Conservation (phyloP, 2,797 vertebrate species). For the Microcaecilia unicolor region DNA sequence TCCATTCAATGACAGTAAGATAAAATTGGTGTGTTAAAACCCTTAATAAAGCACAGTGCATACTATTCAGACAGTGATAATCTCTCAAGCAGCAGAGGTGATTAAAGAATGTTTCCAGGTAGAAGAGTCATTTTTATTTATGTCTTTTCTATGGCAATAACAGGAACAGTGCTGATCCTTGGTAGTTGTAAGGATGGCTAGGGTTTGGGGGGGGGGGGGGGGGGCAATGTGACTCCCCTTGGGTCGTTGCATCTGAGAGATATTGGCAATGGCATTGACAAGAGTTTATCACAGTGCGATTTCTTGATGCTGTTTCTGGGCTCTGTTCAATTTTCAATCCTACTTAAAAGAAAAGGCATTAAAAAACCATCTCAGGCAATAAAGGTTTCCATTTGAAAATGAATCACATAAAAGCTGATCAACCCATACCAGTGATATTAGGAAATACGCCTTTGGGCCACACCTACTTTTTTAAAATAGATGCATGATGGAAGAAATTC, state of each 20-base stretch:
- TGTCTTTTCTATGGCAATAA: slow-evolving; percentile 42
- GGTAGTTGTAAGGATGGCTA: not conserved
- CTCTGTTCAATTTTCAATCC: slow-evolving; percentile 24
- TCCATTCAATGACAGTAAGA: too few relatives aligned
- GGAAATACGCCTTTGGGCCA: too few relatives aligned
- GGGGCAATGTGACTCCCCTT: slow-evolving; percentile 17
- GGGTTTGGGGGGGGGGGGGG: slow-evolving; percentile 11
- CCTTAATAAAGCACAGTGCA: slow-evolving; percentile 12
- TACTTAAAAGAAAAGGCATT: slow-evolving; percentile 21
- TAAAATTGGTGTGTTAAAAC: slow-evolving; percentile 26
- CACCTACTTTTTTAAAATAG: too few relatives aligned
- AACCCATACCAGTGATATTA: too few relatives aligned
- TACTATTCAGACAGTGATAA: slow-evolving; percentile 23
- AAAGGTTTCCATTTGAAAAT: slow-evolving; percentile 32
- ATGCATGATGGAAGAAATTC: too few relatives aligned
- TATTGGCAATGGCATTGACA: slow-evolving; percentile 13
- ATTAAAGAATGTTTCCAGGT: slow-evolving; percentile 21
- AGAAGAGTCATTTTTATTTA: slow-evolving; percentile 26
- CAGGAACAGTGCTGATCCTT: slow-evolving; percentile 41
- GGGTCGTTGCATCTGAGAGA: slow-evolving; percentile 12
- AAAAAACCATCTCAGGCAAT: slow-evolving; percentile 16
- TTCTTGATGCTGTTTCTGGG: slow-evolving; percentile 35
- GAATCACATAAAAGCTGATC: too few relatives aligned
- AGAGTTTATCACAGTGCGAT: slow-evolving; percentile 21
- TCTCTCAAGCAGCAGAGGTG: too few relatives aligned